Conservation (phyloP, 2,797 vertebrate species). For the Serranus cabrilla region DNA sequence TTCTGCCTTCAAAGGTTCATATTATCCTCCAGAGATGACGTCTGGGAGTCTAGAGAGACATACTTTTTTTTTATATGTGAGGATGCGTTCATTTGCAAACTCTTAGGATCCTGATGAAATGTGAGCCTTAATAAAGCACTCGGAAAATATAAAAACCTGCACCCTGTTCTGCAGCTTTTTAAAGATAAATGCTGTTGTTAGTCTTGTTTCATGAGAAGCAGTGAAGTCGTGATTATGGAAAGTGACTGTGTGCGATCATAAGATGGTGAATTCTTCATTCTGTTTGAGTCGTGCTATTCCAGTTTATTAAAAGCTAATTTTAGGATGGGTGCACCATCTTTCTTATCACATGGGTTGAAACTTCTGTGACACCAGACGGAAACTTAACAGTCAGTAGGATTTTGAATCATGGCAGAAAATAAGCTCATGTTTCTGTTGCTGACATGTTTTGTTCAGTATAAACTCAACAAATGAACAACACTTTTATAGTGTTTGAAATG, state of each 20-base stretch:
- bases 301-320: neutral
- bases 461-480: too few relatives aligned
- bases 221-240: neutral
- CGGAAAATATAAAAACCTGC: neutral
- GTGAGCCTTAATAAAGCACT: slow-evolving; percentile 1
- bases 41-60: slow-evolving; percentile 8
- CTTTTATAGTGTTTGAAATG: too few relatives aligned
- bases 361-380: neutral
- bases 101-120: slow-evolving; percentile 15
- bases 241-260: slow-evolving; percentile 8
- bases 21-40: slow-evolving; percentile 9
- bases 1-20: slow-evolving; percentile 14
- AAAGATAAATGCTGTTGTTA: neutral
- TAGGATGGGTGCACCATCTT: neutral
- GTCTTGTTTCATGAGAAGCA: neutral
- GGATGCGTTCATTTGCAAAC: slow-evolving; percentile 31
- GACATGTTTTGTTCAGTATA: too few relatives aligned
- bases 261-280: neutral
- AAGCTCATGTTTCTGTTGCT: too few relatives aligned
- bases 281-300: neutral
- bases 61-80: neutral
- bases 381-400: neutral
- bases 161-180: slow-evolving; percentile 3
- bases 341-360: neutral
- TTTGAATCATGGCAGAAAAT: too few relatives aligned